phyloP scores from a whole-genome alignment of 2,888 invertebrate species.

The Drosophila stalkeri region DNA sequence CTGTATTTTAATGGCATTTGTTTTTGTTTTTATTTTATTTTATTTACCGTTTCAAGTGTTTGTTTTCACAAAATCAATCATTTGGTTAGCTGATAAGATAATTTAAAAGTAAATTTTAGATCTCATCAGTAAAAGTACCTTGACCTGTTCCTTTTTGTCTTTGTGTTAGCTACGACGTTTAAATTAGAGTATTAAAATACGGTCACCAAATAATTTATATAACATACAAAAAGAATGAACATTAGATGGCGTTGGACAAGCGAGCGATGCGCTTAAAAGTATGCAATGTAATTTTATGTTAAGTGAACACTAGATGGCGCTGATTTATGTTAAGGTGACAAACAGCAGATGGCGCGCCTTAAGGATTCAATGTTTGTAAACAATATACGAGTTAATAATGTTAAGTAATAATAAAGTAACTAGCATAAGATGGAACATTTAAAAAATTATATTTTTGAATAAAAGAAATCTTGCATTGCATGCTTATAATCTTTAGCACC shows the following conservation, averaged over 20 bases:
- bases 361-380: neutral
- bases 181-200: neutral
- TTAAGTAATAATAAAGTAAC: neutral
- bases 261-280: neutral
- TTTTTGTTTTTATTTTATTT: neutral
- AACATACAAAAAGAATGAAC: neutral
- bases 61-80: slow-evolving; percentile 4
- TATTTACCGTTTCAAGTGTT: neutral
- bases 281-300: neutral
- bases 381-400: neutral
- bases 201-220: neutral
- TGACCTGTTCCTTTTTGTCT: neutral
- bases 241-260: slow-evolving; percentile 15
- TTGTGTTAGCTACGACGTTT: neutral
- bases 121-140: neutral
- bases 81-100: slow-evolving; percentile 19
- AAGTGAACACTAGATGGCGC: slow-evolving; percentile 13
- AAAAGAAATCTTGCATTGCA: neutral
- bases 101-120: neutral
- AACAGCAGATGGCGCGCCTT: slow-evolving; percentile 6
- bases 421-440: neutral
- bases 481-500: neutral
- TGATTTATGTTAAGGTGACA: neutral
- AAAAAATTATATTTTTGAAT: neutral
- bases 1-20: neutral